Percentiles rank a stretch among this genome's conserved stretches.
phyloP scores from a whole-genome alignment of 2,797 vertebrate species.

The Pseudomugil tenellus region DNA sequence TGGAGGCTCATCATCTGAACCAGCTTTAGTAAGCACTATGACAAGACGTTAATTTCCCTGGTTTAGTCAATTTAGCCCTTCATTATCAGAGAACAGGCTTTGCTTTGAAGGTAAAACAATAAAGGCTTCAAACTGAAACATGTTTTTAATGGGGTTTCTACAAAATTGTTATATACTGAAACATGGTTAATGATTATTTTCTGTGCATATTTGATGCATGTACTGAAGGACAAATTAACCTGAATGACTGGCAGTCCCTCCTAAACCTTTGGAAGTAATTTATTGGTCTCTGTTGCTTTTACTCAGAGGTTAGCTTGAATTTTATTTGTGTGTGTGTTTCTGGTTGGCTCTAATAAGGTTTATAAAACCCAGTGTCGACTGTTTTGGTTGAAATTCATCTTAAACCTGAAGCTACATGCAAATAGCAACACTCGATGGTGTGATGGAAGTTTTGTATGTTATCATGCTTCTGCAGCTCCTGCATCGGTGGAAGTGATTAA shows the following conservation, averaged over 20 bases:
- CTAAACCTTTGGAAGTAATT: conserved; percentile 9
- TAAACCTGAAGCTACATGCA: conserved; percentile 15
- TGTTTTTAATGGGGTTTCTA: too few relatives aligned
- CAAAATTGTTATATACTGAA: too few relatives aligned
- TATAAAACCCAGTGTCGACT: conserved; percentile 4
- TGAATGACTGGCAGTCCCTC: neutral
- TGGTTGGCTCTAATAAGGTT: neutral
- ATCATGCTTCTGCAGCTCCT: conserved; percentile 37
- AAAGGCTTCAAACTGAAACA: too few relatives aligned
- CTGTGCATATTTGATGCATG: neutral
- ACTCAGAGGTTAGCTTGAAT: conserved; percentile 21
- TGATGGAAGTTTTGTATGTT: conserved; percentile 8
- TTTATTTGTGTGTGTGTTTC: conserved; percentile 40
- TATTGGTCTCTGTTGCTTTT: conserved; percentile 33
- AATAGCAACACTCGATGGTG: neutral
- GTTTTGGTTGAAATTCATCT: conserved; percentile 29
- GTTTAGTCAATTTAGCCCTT: too few relatives aligned
- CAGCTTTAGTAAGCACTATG: too few relatives aligned
- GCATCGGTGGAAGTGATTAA: conserved; percentile 7
- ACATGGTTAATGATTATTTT: neutral
- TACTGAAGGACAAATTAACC: conserved; percentile 1
- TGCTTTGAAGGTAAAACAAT: too few relatives aligned
- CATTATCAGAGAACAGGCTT: too few relatives aligned
- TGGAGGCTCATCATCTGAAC: too few relatives aligned
- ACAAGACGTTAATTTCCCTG: too few relatives aligned